Evolutionary conservation across 2,888 invertebrate species (phyloP).

Genomic region (Coenonympha arcania): DNA sequence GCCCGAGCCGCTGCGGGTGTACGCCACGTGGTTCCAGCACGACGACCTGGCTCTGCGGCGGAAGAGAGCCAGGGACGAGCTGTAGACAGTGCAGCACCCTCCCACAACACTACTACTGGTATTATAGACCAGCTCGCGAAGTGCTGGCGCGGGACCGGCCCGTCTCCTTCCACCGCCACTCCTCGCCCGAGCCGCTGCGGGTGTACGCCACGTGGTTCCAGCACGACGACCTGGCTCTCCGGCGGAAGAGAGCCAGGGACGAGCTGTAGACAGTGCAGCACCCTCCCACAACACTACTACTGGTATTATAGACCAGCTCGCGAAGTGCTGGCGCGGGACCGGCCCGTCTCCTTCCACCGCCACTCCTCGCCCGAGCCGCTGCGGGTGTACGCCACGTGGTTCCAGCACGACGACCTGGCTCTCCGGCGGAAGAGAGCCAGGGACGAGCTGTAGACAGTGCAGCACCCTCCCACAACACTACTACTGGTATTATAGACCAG

Average conservation of each 20-base stretch:
- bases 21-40: conserved; percentile 82
- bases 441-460: conserved; percentile 44
- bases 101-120: too few relatives aligned
- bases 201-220: conserved; percentile 86
- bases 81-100: conserved; percentile 31
- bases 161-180: conserved; percentile 94
- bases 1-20: conserved; percentile 83
- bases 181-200: conserved; percentile 83
- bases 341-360: conserved; percentile 93
- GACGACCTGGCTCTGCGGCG: conserved; percentile 57
- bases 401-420: conserved; percentile 74
- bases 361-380: conserved; percentile 89
- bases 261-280: conserved; percentile 40
- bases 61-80: conserved; percentile 40
- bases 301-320: too few relatives aligned
- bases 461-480: neutral
- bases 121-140: too few relatives aligned
- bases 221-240: conserved; percentile 64
- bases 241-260: conserved; percentile 32
- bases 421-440: conserved; percentile 26
- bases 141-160: conserved; percentile 81
- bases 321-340: conserved; percentile 79
- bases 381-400: conserved; percentile 83
- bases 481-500: too few relatives aligned
- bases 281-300: neutral